Evolutionary conservation across 1,140 invertebrate species (phyloP), one percentile per base, ranked within the genome.

Genomic region (Drosophila mayri): DNA sequence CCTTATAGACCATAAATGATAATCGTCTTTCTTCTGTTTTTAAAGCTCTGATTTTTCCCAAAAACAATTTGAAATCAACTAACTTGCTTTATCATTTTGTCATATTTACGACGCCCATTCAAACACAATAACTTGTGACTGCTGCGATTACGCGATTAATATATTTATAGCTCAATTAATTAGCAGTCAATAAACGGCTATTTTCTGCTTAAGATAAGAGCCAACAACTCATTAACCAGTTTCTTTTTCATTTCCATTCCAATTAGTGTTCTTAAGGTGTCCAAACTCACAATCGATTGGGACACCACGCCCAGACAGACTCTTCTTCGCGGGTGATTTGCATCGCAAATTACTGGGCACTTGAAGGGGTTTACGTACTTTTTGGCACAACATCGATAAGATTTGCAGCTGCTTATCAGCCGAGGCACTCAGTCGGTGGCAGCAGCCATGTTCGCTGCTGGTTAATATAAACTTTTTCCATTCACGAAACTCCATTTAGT

Each of bases 401-500:
- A 76, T 68, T 76, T 30, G 54, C 44, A 38, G 44, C 40, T 28
- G 30, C 28, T 35, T 55, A 41, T 76, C 61, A 76, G 47, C 35
- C 49, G 22, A 32, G 20, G 37, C 22, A 41, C 11, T 38, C 20
- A 41, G 25, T 38, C 20, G 43, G 35, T 40, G 16, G 43, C 67
- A 46, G 25, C 22, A 50, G 25, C 25, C 32, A 40, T 73, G 32
- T 43, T 49, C 22, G 37, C 44, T n/a, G 22, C 37, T 30, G 25
- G 37, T 57, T 57, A 58, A 76, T 76, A 76, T 76, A 76, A 76
- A 67, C 55, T 43, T 52, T 40, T 54, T 10, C 55, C 49, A 66
- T 54, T 68, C 41, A 55, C 32, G 18, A 54, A 76, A 60, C 73
- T 67, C 73, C 55, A 67, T 76, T 76, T 76, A 76, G 74, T 76